Conservation (phyloP, 2,113 vertebrate species). For the Taxidea taxus region DNA sequence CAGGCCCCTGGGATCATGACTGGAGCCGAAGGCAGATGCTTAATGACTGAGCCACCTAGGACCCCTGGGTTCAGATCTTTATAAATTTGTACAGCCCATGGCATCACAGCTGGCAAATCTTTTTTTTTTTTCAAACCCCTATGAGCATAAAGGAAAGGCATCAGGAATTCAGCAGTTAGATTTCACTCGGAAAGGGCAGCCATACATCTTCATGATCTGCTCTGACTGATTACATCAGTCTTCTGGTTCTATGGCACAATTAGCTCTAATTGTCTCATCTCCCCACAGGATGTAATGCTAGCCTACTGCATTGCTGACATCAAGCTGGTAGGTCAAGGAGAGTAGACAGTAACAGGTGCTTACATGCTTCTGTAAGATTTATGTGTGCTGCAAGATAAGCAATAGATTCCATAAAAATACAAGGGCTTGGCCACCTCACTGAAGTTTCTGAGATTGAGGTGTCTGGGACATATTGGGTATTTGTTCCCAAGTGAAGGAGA, state of each 20-base stretch:
- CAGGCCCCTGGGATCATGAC: no score
- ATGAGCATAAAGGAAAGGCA: background rate
- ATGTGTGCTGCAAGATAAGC: background rate
- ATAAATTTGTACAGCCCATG: background rate
- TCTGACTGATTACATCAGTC: background rate
- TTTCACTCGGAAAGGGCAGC: background rate
- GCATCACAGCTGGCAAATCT: background rate
- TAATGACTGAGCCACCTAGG: no score
- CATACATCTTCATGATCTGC: background rate
- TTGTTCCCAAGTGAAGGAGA: background rate
- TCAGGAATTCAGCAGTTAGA: background rate
- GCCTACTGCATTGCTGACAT: background rate
- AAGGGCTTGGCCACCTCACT: background rate
- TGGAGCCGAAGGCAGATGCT: no score
- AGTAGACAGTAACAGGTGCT: background rate
- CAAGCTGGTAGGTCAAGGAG: background rate
- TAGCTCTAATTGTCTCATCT: background rate
- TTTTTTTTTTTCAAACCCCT: background rate
- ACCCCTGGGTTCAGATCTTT: background rate
- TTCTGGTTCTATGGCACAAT: background rate
- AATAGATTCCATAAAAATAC: background rate
- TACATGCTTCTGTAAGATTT: background rate
- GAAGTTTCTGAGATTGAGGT: background rate
- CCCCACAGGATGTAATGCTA: accelerated
- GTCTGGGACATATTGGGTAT: background rate